Evolutionary conservation across 2,888 invertebrate species (phyloP), one percentile per base, ranked within the genome.

Genomic region (Sphinx pinastri): DNA sequence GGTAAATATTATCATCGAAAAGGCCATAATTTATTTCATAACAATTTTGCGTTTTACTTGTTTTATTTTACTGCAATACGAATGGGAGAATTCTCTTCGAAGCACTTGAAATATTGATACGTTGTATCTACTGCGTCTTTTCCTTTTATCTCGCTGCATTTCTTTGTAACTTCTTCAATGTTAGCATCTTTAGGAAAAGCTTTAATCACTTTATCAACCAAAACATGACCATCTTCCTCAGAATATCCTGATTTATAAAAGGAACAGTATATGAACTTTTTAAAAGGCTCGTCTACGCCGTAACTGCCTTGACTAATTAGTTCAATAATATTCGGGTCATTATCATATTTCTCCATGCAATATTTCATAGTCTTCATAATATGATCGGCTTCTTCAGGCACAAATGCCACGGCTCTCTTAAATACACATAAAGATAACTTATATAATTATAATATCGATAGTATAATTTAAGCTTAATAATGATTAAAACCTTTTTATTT

Each of bases 231-330:
- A 19, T 79, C 75, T 4, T 72, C 67, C n/a, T 79, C 75, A 4
- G 75, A 72, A 8, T 81, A 79, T 16, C 84, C 84, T n/a, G 86
- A 71, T 67, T 83, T 84, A 68, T 81, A 81, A 71, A 86, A 81
- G 69, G 88, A 77, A 74, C 93, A 93, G 54, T 85, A 80, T 3
- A 87, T 70, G 55, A 86, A 88, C n/a, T 87, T 84, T 74, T 85
- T 87, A 4, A 89, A 75, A 10, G 85, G 79, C 55, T 84, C 85
- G 10, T 89, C 84, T 73, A 78, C 74, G 55, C 16, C 51, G 25
- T 87, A 82, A 3, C 81, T 75, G 7, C 89, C 89, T 55, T 80
- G 75, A 19, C 85, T 77, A 1, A 88, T 79, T 55, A 77, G 71
- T 13, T 76, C 60, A 7, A 79, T 11, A 0, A 73, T 67, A 79